Evolutionary conservation across 2,113 vertebrate genomes (phyloP), one percentile per base, ranked within the genome.

Genomic region (Ophiodon elongatus): DNA sequence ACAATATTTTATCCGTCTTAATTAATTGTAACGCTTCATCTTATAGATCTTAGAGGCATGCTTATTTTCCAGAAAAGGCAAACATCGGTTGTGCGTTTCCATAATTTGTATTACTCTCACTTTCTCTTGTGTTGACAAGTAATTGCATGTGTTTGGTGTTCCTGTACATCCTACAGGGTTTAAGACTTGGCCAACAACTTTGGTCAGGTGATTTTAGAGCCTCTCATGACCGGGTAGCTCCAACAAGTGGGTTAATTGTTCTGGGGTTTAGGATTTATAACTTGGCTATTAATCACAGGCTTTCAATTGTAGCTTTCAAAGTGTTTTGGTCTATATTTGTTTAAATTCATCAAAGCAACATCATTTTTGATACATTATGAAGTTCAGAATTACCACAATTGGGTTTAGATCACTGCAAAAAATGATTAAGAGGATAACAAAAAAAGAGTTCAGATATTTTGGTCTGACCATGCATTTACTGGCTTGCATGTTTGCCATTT

Each of bases 191-290:
- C 74, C 23, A n/a, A 47, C 57, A 84, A 60, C 60, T 77, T 63
- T 39, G 17, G 75, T 90, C 85, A 77, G 78, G 45, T 80, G 85
- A 76, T 82, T 67, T 15, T 33, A 57, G 70, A 88, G 76, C 68
- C 47, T 76, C 52, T 83, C 71, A 2, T 77, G 69, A 76, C 75
- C 6, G 41, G 54, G 33, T 63, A 19, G 37, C 1, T 85, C 45
- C 59, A 90, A 88, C 73, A 91, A 85, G n/a, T 66, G 43, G 39
- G 31, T 76, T 74, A 83, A 68, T 86, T 89, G 79, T 87, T 90
- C 67, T 75, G 21, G 33, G 23, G 21, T 81, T 85, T 71, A 83
- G 74, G 60, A 86, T 85, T 88, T 78, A 43, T 60, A 27, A 79
- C n/a, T 73, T 66, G 7, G 31, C 3, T 57, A 5, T 56, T 54